phyloP scores from a whole-genome alignment of 2,797 vertebrate species.

The Taenioides sp. region DNA sequence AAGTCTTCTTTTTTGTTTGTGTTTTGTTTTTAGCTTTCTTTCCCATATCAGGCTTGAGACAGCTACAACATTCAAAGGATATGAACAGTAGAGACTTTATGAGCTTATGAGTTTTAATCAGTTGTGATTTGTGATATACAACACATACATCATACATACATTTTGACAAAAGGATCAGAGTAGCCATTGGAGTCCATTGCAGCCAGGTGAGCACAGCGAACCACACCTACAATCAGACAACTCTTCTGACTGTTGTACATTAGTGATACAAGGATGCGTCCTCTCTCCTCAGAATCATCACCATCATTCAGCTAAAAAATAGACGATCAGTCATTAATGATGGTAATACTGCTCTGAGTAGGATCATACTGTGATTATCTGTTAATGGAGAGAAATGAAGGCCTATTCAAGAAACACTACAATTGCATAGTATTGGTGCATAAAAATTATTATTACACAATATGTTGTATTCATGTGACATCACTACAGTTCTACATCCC shows the following conservation, averaged over 20 bases:
- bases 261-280: slow-evolving; percentile 91
- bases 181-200: slow-evolving; percentile 97
- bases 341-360: neutral
- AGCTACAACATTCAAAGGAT: slow-evolving; percentile 63
- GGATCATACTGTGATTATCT: neutral
- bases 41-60: slow-evolving; percentile 91
- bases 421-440: neutral
- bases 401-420: slow-evolving; percentile 9
- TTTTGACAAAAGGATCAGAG: slow-evolving; percentile 94
- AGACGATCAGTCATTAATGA: neutral
- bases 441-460: neutral
- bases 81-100: neutral
- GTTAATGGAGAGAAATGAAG: neutral
- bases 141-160: slow-evolving; percentile 72
- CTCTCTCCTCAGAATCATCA: slow-evolving; percentile 85
- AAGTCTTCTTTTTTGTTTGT: slow-evolving; percentile 91
- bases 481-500: no score
- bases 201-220: slow-evolving; percentile 91
- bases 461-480: neutral
- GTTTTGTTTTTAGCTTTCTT: slow-evolving; percentile 94
- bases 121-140: neutral
- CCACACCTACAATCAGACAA: slow-evolving; percentile 89
- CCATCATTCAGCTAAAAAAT: slow-evolving; percentile 72
- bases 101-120: neutral
- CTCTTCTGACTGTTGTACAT: slow-evolving; percentile 89